Evolutionary conservation across 1,140 invertebrate species (phyloP), one percentile per base, ranked within the genome.

Genomic region (Catajapyx aquilonaris): DNA sequence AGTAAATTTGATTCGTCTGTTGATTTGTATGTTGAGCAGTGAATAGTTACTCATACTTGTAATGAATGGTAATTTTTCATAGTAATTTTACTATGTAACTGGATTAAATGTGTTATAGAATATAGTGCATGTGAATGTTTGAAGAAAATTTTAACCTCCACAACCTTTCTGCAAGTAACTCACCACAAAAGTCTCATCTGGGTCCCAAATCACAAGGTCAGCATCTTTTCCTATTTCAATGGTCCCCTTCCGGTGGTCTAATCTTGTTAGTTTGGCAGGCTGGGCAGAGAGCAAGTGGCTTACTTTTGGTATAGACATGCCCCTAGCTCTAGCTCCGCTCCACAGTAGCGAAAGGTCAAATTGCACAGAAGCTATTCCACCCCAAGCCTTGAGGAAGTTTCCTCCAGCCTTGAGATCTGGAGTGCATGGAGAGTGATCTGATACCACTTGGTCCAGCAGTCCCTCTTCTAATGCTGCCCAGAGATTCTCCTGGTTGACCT

Each of bases 361-460:
- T 52, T 80, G 76, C 20, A 79, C 49, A 0, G 71, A 74, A 2
- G 73, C 68, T 40, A 80, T 75, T 33, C 75, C 76, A 34, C 72
- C 73, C 73, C 74, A 78, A 33, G 74, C 72, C 45, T 60, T 58
- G 39, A 76, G 49, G 47, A 76, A 77, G 46, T 76, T 64, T 16
- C 64, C 66, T 9, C 59, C 54, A 10, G 50, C 50, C 16, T 50
- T 39, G 0, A 52, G 49, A 40, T 57, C 53, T 22, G 53, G 61
- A 9, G 72, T 71, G 37, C 73, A 74, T 0, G 76, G 73, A 1
- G 75, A 79, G 47, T 80, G 76, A 55, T 78, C 74, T 4, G 75
- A 78, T 3, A 73, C 71, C 5, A 79, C 66, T 60, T 74, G 59
- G 43, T 75, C 66, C 16, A 75, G 53, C 15, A 60, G 49, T 38